Base-by-base conservation (phyloP, 2,888 invertebrate species). In the Torymus texanus region DNA sequence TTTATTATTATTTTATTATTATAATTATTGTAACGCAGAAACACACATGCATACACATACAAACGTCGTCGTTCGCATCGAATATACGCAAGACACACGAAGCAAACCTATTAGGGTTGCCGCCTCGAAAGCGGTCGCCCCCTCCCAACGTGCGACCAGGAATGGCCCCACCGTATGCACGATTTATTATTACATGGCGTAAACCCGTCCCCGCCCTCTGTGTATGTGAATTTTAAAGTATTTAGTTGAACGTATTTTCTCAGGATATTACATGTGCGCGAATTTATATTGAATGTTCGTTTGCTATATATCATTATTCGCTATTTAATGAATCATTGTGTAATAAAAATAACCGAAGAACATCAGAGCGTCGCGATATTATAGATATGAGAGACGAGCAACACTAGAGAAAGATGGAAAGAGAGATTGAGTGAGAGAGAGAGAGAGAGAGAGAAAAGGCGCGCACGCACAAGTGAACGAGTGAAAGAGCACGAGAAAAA, bases 231-330 rank as follows among this genome's bases (percentile, higher is more conserved):
- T 78, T 62, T 61, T 50, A 29, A 58, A 76, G 61, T 76, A 76
- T 76, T 79, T 79, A 75, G 65, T 75, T 79, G 61, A 55, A 79
- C n/a, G 50, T 75, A 71, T 75, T 79, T 41, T 76, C 72, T 72
- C 75, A 75, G 75, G 79, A 79, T 76, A 79, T 72, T 79, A 70
- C 59, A 21, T 72, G 72, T 76, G 75, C 72, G 75, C 75, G 67
- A 76, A 65, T 41, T 41, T 41, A 68, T 63, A 68, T 63, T 79
- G 67, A 58, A 67, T 61, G 79, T 66, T 75, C 62, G 67, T 56
- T 62, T 67, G 66, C 71, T 71, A 70, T 41, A 41, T 29, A 41
- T 41, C 18, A 67, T 66, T 75, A 66, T 75, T 75, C 59, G 66
- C 71, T 79, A 71, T 75, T 79, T 79, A 66, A 79, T 78, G 67